Conservation (phyloP, 2,797 vertebrate species). For the Graptemys geographica region DNA sequence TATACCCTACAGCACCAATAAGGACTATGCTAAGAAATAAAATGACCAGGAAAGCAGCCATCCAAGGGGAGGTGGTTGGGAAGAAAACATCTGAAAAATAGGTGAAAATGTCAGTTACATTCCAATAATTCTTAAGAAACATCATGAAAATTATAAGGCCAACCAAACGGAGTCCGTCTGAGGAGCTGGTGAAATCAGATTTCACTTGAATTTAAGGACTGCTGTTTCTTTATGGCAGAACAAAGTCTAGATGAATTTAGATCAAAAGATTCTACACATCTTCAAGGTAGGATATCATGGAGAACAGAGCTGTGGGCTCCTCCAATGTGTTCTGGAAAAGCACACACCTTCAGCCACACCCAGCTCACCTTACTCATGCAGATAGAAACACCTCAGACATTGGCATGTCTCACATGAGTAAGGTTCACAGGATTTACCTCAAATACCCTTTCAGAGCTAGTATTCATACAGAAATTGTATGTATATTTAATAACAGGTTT, state of each 20-base stretch:
- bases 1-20: background rate
- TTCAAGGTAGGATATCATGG: background rate
- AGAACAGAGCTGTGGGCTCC: background rate
- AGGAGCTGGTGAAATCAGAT: background rate
- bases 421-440: background rate
- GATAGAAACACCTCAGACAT: background rate
- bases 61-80: conserved; percentile 23
- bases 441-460: background rate
- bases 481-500: background rate
- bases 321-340: background rate
- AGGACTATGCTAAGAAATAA: background rate
- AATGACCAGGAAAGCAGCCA: background rate
- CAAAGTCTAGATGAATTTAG: background rate
- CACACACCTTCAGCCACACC: background rate
- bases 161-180: background rate
- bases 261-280: background rate
- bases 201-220: background rate
- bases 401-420: background rate
- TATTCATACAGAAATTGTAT: background rate
- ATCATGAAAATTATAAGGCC: background rate
- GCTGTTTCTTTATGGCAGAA: background rate
- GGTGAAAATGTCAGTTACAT: background rate
- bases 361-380: background rate
- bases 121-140: background rate
- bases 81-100: conserved; percentile 46